phyloP scores from a whole-genome alignment of 2,888 invertebrate genomes.

The Eristalinus sepulchralis region DNA sequence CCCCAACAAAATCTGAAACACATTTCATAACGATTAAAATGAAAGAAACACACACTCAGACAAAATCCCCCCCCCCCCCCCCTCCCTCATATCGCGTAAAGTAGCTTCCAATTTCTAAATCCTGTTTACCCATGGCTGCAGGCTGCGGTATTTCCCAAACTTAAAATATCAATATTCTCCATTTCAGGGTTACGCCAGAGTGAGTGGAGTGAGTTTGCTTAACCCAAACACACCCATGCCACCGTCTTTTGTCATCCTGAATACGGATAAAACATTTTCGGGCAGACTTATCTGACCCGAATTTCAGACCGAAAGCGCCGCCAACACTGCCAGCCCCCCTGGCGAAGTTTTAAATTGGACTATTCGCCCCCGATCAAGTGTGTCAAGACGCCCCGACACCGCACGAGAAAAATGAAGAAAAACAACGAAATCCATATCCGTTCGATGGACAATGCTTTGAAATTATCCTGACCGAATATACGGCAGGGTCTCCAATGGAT shows the following conservation, averaged over 20 bases:
- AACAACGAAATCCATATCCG: conserved; percentile 17
- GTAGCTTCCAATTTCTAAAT: not conserved
- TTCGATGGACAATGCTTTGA: conserved; percentile 52
- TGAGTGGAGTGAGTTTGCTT: not conserved
- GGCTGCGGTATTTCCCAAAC: not conserved
- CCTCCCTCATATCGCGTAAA: not conserved
- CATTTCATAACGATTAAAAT: too few species aligned
- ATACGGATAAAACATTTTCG: conserved; percentile 19
- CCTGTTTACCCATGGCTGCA: not conserved
- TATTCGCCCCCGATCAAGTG: conserved; percentile 25
- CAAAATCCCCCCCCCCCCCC: not conserved
- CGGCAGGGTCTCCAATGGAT: conserved; percentile 55
- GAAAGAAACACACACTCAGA: too few species aligned
- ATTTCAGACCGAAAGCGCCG: conserved; percentile 1
- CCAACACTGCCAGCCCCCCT: not conserved
- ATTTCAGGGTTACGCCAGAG: conserved; percentile 7
- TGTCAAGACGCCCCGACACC: not conserved
- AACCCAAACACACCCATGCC: conserved; percentile 9
- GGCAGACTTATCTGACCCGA: conserved; percentile 46
- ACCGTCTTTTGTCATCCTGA: conserved; percentile 5
- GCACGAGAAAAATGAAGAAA: not conserved
- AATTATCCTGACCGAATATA: conserved; percentile 54
- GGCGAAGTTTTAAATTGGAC: conserved; percentile 49
- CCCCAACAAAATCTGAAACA: too few species aligned
- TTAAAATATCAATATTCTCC: not conserved